These are phyloP conservation scores for Scaptomyza reducta DNA, from an alignment of 2,888 invertebrate species.

Conservation along the genomic window DNA sequence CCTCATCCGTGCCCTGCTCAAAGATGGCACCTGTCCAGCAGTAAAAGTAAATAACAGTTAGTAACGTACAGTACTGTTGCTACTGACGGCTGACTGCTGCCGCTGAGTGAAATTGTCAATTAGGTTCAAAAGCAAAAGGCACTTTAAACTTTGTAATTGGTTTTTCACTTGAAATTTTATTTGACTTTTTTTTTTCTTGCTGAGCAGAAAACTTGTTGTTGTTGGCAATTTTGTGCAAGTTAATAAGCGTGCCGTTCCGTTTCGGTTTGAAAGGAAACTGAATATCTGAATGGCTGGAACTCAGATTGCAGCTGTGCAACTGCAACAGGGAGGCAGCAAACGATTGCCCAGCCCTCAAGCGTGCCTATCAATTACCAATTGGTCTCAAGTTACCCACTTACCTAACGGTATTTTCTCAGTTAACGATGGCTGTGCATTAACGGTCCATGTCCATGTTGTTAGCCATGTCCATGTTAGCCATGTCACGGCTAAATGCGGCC, in stretches of 20 bases:
- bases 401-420: conserved; percentile 85
- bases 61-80: neutral
- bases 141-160: conserved; percentile 79
- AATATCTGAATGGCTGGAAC: conserved; percentile 1
- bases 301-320: conserved; percentile 8
- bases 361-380: conserved; percentile 34
- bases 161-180: conserved; percentile 67
- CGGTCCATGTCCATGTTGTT: conserved; percentile 51
- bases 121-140: conserved; percentile 69
- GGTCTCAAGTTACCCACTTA: conserved; percentile 67
- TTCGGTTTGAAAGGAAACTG: conserved; percentile 60
- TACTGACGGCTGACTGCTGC: conserved; percentile 3
- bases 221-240: conserved; percentile 60
- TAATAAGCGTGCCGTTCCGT: conserved; percentile 70
- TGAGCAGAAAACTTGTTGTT: conserved; percentile 18
- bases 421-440: conserved; percentile 82
- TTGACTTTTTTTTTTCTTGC: conserved; percentile 33
- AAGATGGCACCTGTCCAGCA: conserved; percentile 92
- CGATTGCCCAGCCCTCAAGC: conserved; percentile 4
- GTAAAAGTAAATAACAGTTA: conserved; percentile 13
- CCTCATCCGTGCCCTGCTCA: conserved; percentile 95
- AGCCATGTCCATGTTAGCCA: conserved; percentile 67
- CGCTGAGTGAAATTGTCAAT: conserved; percentile 67
- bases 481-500: conserved; percentile 72
- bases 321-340: conserved; percentile 19